phyloP scores from a whole-genome alignment of 2,888 invertebrate species.

The Ischnus inquisitorius region DNA sequence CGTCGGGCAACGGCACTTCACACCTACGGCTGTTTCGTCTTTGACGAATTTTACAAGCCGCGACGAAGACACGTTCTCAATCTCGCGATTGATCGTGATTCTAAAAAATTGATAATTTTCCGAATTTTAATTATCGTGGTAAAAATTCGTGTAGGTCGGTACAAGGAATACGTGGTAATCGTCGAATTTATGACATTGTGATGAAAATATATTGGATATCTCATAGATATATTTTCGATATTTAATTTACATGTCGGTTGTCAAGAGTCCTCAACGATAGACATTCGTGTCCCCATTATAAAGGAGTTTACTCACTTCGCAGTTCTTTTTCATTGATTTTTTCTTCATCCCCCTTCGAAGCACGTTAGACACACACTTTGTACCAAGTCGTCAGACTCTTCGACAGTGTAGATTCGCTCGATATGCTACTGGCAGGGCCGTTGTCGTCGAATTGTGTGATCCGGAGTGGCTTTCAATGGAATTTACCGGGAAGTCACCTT shows the following conservation, averaged over 20 bases:
- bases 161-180: too few relatives aligned
- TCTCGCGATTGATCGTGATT: neutral
- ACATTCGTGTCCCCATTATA: neutral
- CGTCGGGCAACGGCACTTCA: slow-evolving; percentile 55
- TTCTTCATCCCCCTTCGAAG: slow-evolving; percentile 1
- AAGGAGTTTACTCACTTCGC: neutral
- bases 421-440: neutral
- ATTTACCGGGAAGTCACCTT: slow-evolving; percentile 56
- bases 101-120: neutral
- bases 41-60: slow-evolving; percentile 3
- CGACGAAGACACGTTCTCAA: neutral
- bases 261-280: too few relatives aligned
- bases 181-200: too few relatives aligned
- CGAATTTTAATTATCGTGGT: too few relatives aligned
- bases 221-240: too few relatives aligned
- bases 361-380: neutral
- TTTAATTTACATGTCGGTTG: too few relatives aligned
- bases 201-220: too few relatives aligned
- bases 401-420: neutral
- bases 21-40: slow-evolving; percentile 54
- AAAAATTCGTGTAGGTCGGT: too few relatives aligned
- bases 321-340: neutral
- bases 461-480: slow-evolving; percentile 43
- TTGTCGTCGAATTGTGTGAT: slow-evolving; percentile 3
- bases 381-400: neutral